Conservation (phyloP, 2,113 vertebrate species). For the Ovis canadensis region DNA sequence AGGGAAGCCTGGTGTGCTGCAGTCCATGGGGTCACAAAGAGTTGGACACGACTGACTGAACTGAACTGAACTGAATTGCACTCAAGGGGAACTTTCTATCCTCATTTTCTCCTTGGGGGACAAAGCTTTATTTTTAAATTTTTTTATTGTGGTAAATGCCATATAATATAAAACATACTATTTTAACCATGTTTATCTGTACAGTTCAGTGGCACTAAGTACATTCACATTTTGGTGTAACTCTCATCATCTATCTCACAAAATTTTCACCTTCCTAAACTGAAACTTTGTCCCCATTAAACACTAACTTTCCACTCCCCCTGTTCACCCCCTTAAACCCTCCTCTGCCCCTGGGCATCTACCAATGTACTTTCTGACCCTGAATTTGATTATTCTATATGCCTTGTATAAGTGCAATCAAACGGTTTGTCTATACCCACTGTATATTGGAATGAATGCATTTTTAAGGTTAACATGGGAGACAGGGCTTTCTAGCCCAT, state of each 20-base stretch:
- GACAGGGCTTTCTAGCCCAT: neutral
- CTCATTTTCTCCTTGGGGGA: neutral
- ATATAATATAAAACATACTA: neutral
- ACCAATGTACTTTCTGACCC: neutral
- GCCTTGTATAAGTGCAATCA: neutral
- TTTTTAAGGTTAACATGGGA: neutral
- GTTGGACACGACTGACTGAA: neutral
- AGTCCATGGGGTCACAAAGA: neutral
- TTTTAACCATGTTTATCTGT: neutral
- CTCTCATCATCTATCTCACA: neutral
- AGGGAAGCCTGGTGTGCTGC: neutral
- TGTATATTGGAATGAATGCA: neutral
- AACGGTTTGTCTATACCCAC: neutral
- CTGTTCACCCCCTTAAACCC: neutral
- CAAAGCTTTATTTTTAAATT: neutral
- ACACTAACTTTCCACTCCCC: neutral
- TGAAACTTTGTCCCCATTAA: neutral
- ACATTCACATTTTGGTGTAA: neutral
- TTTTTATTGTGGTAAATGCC: neutral
- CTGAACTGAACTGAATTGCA: neutral
- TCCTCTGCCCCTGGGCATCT: neutral
- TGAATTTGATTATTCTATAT: neutral
- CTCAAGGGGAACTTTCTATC: neutral
- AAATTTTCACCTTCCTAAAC: neutral
- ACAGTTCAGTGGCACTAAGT: neutral